Evolutionary conservation across 2,113 vertebrate species (phyloP), one percentile per base, ranked within the genome.

Genomic region (Phylloscopus trochiloides): DNA sequence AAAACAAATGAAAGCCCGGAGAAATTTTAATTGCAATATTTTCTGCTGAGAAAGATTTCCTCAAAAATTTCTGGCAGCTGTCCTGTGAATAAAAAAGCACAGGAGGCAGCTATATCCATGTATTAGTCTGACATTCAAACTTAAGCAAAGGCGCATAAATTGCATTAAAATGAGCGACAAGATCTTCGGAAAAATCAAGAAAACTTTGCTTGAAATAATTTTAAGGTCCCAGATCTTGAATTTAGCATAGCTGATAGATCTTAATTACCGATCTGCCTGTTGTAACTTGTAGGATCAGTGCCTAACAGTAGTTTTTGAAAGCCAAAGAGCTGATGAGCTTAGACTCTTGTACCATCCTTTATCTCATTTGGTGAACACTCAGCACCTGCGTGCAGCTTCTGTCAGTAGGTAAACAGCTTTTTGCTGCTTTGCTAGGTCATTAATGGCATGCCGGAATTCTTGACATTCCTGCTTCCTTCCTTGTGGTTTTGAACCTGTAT

Each of bases 401-500:
- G 97, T 97, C 97, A 97, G 97, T 93, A 95, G 78, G 2, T 93
- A 93, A 94, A 89, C 72, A 86, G 89, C 86, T 79, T 96, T 92
- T 95, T 96, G 42, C 36, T 93, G 63, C 95, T 97, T 91, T 73
- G 50, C 82, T 97, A 70, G 95, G 93, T 97, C 97, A 97, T 98
- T 97, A 97, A 95, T 97, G 97, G 98, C 97, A 98, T 97, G 88
- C 63, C 15, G 10, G 74, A 51, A 96, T 97, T 97, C 96, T 96
- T 97, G 95, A 88, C 94, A 97, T 98, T 98, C 97, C 91, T 94
- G 58, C 58, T 95, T 81, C 71, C 73, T 42, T 95, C 72, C 94
- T 55, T 71, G 43, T 78, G 90, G 92, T 96, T 95, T 92, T 96
- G 93, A 97, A 95, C 94, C 87, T 92, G 74, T 9, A 84, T 85